Evolutionary conservation across 2,888 invertebrate species (phyloP), one percentile per base, ranked within the genome.

Genomic region (Cantharis lateralis): DNA sequence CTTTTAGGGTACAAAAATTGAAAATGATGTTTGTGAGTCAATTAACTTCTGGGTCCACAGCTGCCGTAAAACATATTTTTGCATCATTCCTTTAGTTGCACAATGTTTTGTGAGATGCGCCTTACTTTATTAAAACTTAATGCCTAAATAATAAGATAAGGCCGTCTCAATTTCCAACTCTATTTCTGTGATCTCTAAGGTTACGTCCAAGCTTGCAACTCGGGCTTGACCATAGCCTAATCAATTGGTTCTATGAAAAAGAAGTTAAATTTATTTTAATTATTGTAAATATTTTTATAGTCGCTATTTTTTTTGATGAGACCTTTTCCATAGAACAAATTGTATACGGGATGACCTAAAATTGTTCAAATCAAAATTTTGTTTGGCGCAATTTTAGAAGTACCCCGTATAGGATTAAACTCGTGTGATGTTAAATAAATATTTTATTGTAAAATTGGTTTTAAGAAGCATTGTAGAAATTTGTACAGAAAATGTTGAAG

Each of bases 131-230:
- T 77, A 69, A 48, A 48, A 48, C 48, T 68, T 62, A 68, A 74
- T 71, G 68, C 15, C 62, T 66, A 72, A 62, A 71, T 71, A 72
- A 32, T 72, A 73, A 64, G 48, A 71, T 48, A 77, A 76, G 76
- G 77, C 76, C 73, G 76, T 68, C 74, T 74, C 72, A 72, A 82
- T 81, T 86, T 87, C 87, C 87, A 87, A 87, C 87, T 87, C 87
- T 87, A 83, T 87, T 87, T 87, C 88, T 88, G 88, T 88, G 88
- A 88, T 88, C 88, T 88, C 88, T 86, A 68, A 70, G 48, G 48
- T 48, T 48, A 48, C 48, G 48, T 48, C 48, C 48, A 48, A 48
- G 48, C 48, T 48, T 48, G 48, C n/a, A 48, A 48, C 48, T 48
- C 48, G n/a, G 48, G 48, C 48, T 48, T 48, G 48, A 48, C 48